These are phyloP conservation scores for Sardinella longiceps DNA, from an alignment of 2,797 vertebrate species.

Conservation along the genomic window DNA sequence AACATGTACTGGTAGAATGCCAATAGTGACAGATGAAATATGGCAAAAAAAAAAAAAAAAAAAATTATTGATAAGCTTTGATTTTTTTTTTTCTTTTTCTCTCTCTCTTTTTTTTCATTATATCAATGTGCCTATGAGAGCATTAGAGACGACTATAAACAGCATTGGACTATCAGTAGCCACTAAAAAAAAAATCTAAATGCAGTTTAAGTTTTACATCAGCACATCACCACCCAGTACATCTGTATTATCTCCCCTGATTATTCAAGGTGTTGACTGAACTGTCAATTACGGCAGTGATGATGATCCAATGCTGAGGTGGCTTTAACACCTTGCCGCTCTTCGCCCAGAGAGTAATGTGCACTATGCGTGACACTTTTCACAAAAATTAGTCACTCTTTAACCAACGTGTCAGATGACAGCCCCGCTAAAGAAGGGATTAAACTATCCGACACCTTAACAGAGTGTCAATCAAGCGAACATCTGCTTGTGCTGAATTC, in stretches of 20 bases:
- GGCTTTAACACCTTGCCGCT: not conserved
- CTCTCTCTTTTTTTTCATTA: too few species aligned
- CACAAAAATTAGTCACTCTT: conserved; percentile 32
- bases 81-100: too few species aligned
- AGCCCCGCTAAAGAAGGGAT: conserved; percentile 58
- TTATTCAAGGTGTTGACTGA: conserved; percentile 27
- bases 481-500: conserved; percentile 45
- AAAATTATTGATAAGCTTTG: not conserved
- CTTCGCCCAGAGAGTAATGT: not conserved
- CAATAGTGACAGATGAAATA: not conserved
- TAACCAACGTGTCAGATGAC: conserved; percentile 38
- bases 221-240: not conserved
- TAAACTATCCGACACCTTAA: conserved; percentile 24
- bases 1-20: not conserved
- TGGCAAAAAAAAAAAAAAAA: not conserved
- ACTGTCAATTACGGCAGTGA: conserved; percentile 20
- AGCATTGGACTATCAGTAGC: not conserved
- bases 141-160: not conserved
- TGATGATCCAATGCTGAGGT: conserved; percentile 20
- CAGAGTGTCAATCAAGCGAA: not conserved
- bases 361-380: conserved; percentile 28
- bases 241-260: not conserved
- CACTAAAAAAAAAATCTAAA: not conserved
- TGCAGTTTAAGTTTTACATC: not conserved
- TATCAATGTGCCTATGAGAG: not conserved